Evolutionary conservation across 2,797 vertebrate species (phyloP), one percentile per base, ranked within the genome.

Genomic region (Accipiter badius): DNA sequence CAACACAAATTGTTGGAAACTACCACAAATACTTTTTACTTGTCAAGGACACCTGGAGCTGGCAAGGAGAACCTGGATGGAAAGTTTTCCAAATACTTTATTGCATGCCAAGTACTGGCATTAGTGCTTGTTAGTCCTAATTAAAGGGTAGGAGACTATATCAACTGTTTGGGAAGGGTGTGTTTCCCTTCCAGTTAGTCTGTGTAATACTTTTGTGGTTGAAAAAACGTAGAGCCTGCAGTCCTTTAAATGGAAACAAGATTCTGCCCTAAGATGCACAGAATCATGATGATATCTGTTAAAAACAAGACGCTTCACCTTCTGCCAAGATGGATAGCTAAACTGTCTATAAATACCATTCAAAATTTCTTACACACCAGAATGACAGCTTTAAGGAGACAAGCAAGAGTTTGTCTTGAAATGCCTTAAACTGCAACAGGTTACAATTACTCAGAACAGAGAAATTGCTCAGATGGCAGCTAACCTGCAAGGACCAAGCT

Each of bases 41-140:
- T 90, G 7, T 59, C 69, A 86, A 74, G 35, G 49, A 61, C 69
- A 80, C 22, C 63, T 55, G 59, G 31, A 61, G 9, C 18, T 81
- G 57, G 52, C 35, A 93, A 83, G 61, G 15, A 83, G 29, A 81
- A 81, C 28, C 17, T 63, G 24, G 37, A 73, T 40, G n/a, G 79
- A 70, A 85, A 86, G 49, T 88, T 72, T 94, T 89, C 62, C 62
- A 63, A 59, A 54, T 18, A 86, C n/a, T 47, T 74, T 80, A 52
- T 5, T 59, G 26, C 24, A 52, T 42, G 44, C 44, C 63, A 91
- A 76, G 22, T 54, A 77, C 80, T 21, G 22, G 7, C 26, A 73
- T 80, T 62, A 52, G 31, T 85, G 67, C 19, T 73, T 66, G 46
- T 13, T 77, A 63, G 44, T 65, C 26, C 63, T 62, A 65, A 69